Percentiles rank a stretch among this genome's conserved stretches.
Conservation (phyloP, 1,140 invertebrate genomes). For the Cepaea nemoralis region DNA sequence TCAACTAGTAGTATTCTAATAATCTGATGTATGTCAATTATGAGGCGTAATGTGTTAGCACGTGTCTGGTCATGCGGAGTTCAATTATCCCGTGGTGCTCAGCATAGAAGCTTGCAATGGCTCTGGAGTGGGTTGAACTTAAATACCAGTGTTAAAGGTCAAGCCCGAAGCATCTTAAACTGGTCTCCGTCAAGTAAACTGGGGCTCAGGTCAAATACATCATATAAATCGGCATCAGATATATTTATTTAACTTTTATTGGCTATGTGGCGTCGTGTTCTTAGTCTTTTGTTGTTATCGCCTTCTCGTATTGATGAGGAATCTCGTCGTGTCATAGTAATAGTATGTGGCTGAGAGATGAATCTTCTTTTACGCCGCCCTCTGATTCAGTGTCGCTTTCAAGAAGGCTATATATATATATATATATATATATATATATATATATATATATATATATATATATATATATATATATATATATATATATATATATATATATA, state of each 20-base stretch:
- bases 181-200: too few relatives aligned
- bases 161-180: not conserved
- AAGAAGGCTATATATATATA: too few relatives aligned
- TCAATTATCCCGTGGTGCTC: too few relatives aligned
- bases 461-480: slow-evolving; percentile 12
- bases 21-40: too few relatives aligned
- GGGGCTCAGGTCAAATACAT: not conserved
- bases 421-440: slow-evolving; percentile 12
- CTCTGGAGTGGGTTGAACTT: not conserved
- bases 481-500: slow-evolving; percentile 12
- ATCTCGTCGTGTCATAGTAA: not conserved
- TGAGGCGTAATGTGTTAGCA: too few relatives aligned
- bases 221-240: not conserved
- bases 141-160: not conserved
- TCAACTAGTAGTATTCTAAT: too few relatives aligned
- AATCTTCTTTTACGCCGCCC: not conserved
- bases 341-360: not conserved
- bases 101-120: too few relatives aligned
- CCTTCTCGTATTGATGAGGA: not conserved
- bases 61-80: too few relatives aligned
- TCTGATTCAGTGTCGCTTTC: not conserved
- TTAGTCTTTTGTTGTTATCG: too few relatives aligned
- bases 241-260: not conserved
- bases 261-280: too few relatives aligned
- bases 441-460: slow-evolving; percentile 12